phyloP scores from a whole-genome alignment of 1,140 invertebrate species.

The Phocides pigmalion region DNA sequence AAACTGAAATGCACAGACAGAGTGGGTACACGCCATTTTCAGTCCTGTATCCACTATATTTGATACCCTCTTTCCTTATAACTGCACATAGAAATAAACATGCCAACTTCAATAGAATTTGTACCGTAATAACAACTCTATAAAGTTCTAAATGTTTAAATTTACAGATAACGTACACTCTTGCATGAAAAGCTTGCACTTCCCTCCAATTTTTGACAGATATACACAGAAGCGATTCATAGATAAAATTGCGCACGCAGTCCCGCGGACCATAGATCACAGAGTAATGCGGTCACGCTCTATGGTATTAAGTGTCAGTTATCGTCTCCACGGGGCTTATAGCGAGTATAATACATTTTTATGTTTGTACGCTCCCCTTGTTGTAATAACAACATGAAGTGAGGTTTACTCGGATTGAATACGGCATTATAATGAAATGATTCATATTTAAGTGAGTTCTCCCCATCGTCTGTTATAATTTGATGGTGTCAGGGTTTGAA shows the following conservation, averaged over 20 bases:
- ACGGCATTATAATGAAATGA: constrained; percentile 84
- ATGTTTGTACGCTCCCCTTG: constrained; percentile 74
- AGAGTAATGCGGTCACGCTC: constrained; percentile 82
- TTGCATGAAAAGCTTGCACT: constrained; percentile 48
- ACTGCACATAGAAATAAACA: constrained; percentile 12
- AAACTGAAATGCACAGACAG: constrained; percentile 39
- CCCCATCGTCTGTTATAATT: constrained; percentile 72
- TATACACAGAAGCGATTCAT: constrained; percentile 61
- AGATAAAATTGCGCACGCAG: constrained; percentile 72
- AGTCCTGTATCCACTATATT: constrained; percentile 36
- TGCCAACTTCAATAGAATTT: constrained; percentile 25
- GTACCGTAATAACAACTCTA: constrained; percentile 29
- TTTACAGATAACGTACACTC: constrained; percentile 36
- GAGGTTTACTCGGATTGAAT: constrained; percentile 82
- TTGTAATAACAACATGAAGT: constrained; percentile 81
- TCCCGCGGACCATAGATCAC: constrained; percentile 78
- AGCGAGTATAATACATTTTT: constrained; percentile 77
- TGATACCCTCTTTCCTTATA: constrained; percentile 7
- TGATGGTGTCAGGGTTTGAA: constrained; percentile 74
- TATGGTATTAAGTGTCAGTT: constrained; percentile 83
- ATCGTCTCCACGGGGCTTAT: constrained; percentile 80
- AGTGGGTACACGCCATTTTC: constrained; percentile 47
- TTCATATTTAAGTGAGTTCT: constrained; percentile 83
- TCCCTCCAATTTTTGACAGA: constrained; percentile 71
- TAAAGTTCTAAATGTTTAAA: constrained; percentile 45